phyloP scores from a whole-genome alignment of 2,888 invertebrate species.

The Acanthosepion esculentum region DNA sequence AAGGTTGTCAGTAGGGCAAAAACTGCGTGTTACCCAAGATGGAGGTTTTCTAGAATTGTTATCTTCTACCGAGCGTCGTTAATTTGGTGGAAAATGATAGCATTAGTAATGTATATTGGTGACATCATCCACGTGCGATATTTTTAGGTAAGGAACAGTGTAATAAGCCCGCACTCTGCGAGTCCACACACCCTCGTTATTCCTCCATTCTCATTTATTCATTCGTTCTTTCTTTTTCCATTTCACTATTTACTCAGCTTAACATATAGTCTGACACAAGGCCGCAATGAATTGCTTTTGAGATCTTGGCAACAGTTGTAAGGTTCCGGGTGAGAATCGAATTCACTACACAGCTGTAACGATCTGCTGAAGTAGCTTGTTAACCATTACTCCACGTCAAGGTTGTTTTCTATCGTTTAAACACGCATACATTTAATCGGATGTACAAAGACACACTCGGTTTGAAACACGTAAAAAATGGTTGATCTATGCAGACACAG shows the following conservation, averaged over 20 bases:
- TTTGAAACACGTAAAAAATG: too few species aligned
- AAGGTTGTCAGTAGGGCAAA: not conserved
- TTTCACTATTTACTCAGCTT: too few species aligned
- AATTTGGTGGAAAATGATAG: not conserved
- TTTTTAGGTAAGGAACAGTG: not conserved
- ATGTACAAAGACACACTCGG: too few species aligned
- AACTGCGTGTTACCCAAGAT: not conserved
- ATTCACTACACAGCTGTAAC: too few species aligned
- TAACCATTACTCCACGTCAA: too few species aligned
- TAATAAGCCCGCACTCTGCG: not conserved
- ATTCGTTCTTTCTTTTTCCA: too few species aligned
- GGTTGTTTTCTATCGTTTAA: too few species aligned
- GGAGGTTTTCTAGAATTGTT: not conserved
- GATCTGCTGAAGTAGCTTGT: too few species aligned
- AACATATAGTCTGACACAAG: too few species aligned
- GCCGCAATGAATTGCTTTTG: not conserved
- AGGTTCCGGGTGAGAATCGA: not conserved
- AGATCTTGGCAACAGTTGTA: conserved; percentile 53
- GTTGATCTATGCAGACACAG: too few species aligned
- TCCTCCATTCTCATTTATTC: not conserved
- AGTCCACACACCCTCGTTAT: not conserved
- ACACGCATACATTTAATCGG: too few species aligned
- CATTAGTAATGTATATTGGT: not conserved
- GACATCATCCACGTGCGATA: not conserved
- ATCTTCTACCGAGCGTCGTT: not conserved